A percentile compares a stretch with the other conserved stretches of the same genome.
Evolutionary conservation across 2,113 vertebrate species (phyloP).

Genomic region (Prolemur simus): DNA sequence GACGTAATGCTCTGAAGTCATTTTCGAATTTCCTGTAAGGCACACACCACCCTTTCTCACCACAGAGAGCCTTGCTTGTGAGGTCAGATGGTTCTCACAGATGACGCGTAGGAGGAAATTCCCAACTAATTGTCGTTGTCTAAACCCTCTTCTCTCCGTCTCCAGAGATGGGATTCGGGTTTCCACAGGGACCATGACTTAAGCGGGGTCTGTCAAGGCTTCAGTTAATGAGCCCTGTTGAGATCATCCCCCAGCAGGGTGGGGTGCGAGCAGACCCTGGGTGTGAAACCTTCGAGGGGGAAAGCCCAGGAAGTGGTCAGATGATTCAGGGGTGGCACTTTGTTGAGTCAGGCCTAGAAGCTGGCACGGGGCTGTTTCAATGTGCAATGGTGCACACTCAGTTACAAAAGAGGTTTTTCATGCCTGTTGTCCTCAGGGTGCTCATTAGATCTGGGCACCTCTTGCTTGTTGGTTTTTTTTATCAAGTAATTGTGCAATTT

Average conservation of each 20-base stretch:
- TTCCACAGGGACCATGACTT: slow-evolving; percentile 56
- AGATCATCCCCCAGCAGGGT: slow-evolving; percentile 66
- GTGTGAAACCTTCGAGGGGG: slow-evolving; percentile 65
- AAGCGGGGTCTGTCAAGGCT: slow-evolving; percentile 18
- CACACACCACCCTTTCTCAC: slow-evolving; percentile 53
- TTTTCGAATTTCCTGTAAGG: slow-evolving; percentile 65
- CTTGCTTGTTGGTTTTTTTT: background rate
- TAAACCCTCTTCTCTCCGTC: slow-evolving; percentile 15
- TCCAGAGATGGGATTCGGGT: slow-evolving; percentile 43
- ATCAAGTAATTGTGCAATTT: background rate
- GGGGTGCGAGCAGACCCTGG: slow-evolving; percentile 65
- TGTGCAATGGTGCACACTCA: background rate
- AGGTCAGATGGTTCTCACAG: slow-evolving; percentile 52
- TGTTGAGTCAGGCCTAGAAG: slow-evolving; percentile 66
- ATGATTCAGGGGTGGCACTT: slow-evolving; percentile 72
- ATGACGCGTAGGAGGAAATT: slow-evolving; percentile 39
- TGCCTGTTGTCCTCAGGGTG: background rate
- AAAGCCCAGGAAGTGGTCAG: slow-evolving; percentile 74
- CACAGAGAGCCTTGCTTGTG: slow-evolving; percentile 27
- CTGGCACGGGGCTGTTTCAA: slow-evolving; percentile 26
- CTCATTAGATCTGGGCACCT: background rate
- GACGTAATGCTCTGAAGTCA: slow-evolving; percentile 67
- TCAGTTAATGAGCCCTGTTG: slow-evolving; percentile 45
- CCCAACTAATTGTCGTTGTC: background rate
- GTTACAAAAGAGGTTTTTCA: background rate